Percentiles rank a stretch among this genome's conserved stretches.
Conservation (phyloP, 1,140 invertebrate genomes). For the Bombus vancouverensis region DNA sequence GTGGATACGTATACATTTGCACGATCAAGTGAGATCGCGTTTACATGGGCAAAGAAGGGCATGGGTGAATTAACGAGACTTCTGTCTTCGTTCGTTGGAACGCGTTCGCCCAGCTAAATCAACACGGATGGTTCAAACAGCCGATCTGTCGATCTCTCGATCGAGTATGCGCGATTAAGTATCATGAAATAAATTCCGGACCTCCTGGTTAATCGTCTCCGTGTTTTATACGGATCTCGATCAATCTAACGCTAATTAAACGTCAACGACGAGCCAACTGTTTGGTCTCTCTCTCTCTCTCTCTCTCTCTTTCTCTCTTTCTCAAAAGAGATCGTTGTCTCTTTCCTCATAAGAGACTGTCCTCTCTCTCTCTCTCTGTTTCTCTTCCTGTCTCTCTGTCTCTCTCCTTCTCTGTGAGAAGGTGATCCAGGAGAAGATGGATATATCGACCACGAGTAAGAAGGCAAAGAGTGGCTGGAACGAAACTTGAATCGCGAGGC, state of each 20-base stretch:
- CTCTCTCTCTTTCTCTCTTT: too few species aligned
- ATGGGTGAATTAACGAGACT: not conserved
- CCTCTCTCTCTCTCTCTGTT: not conserved
- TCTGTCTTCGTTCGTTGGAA: not conserved
- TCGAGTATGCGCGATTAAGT: not conserved
- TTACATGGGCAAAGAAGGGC: conserved; percentile 1
- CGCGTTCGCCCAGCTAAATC: not conserved
- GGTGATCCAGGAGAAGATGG: not conserved
- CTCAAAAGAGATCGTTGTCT: not conserved
- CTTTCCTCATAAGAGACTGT: too few species aligned
- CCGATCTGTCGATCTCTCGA: not conserved
- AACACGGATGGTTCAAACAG: not conserved
- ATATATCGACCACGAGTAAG: not conserved
- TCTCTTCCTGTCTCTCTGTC: not conserved
- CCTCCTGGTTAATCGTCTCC: not conserved
- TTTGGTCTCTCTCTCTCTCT: not conserved
- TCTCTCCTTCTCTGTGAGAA: not conserved
- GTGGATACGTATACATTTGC: not conserved
- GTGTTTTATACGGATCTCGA: conserved; percentile 9
- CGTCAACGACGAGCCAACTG: not conserved
- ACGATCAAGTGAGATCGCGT: not conserved
- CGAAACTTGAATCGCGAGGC: not conserved
- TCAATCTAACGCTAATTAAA: conserved; percentile 49
- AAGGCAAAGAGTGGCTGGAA: not conserved
- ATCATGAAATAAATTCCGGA: conserved; percentile 7